Base-by-base conservation (phyloP, 2,888 invertebrate species). In the Zaprionus bogoriensis region DNA sequence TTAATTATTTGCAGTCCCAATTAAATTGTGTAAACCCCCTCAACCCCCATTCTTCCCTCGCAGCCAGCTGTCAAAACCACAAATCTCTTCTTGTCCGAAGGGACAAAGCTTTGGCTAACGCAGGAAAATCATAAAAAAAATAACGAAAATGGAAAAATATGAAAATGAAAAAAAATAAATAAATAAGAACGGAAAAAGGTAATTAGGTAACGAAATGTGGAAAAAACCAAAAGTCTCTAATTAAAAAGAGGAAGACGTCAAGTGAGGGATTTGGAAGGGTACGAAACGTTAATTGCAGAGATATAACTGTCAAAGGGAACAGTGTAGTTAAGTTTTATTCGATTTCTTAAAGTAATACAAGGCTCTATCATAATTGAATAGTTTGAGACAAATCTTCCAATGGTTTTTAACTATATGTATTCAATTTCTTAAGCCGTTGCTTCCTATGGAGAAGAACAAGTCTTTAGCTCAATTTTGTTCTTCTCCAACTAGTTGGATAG, bases 1-100 rank as follows among this genome's bases (percentile, higher is more conserved):
- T 62, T 63, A 74, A 63, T 68, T 71, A 63, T 63, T 58, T 47
- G 42, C 46, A 7, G 52, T 39, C 19, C 45, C 36, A 45, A 62
- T 51, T 57, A 57, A 68, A 62, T 58, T 58, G 42, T n/a, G n/a
- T n/a, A 63, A 63, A 68, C 51, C 38, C 58, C 62, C 42, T 36
- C 10, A 5, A 7, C 25, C 50, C 41, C 27, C 17, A 30, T 19
- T 3, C 28, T 4, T 12, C n/a, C n/a, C 22, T 22, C 3, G 1
- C 20, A 10, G 46, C n/a, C 23, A 19, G 30, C 70, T 74, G 70
- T 74, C 70, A 70, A 58, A 68, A 70, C 53, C 70, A 57, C 52
- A 46, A 47, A 32, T 27, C 41, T 61, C 30, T 32, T 42, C 9
- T 22, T 28, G 7, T 19, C 27, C n/a, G 7, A 4, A 50, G 19